Evolutionary conservation across 1,140 invertebrate genomes (phyloP), one percentile per base, ranked within the genome.

Genomic region (Magallana gigas): DNA sequence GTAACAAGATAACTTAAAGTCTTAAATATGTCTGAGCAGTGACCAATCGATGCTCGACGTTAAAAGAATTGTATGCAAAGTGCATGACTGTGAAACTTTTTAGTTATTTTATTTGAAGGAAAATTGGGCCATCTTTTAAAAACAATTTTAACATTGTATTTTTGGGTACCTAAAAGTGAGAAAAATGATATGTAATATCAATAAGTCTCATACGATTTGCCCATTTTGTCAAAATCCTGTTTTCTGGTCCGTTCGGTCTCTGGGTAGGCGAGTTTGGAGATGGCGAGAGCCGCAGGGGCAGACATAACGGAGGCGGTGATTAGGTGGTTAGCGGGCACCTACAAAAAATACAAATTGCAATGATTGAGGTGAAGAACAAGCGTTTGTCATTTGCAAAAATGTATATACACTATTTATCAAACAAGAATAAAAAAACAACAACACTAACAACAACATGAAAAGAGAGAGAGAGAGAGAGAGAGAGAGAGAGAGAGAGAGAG

Each of bases 221-320:
- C 86, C 86, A 87, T 87, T 1, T 84, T 83, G 57, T 84, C 83
- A 8, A 76, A 83, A n/a, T 87, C 83, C 57, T 87, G 58, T 9
- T 36, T 57, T 29, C 23, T 71, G 36, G 86, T 62, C 14, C n/a
- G 58, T 85, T 90, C 88, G 5, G 90, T 92, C 80, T 99, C 98
- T 0, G 98, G 98, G 95, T 97, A 97, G 91, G 98, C 96, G 3
- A 99, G 95, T 94, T 99, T 99, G 0, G 97, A 96, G 90, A 96
- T 97, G 90, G 97, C 97, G 8, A 99, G 95, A 0, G 98, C 97
- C 14, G 98, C 97, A 0, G 98, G 98, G 0, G 98, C 98, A 0
- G 98, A 97, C 98, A 99, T 99, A 0, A 99, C 96, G 83, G 97
- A 98, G 0, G 98, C 98, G 0, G 98, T 97, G 82, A 99, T 96